phyloP scores from a whole-genome alignment of 2,797 vertebrate genomes.

The Petrocephalus schoutedeni region DNA sequence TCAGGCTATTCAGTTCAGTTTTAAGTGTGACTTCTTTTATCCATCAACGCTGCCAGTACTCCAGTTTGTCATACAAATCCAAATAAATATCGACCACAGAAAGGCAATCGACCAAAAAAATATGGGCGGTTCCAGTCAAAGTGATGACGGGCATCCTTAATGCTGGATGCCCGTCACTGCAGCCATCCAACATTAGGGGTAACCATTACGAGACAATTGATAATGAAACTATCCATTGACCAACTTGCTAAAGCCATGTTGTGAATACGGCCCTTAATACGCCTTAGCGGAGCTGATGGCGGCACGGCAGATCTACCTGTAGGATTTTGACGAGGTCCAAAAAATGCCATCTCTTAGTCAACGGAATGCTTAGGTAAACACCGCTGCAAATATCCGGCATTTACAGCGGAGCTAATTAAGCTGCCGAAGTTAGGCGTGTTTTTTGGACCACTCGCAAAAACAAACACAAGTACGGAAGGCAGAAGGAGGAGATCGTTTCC shows the following conservation, averaged over 20 bases:
- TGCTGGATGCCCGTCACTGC: too few species aligned
- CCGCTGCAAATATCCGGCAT: background rate
- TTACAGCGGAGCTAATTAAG: background rate
- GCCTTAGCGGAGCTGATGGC: background rate
- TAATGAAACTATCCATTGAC: background rate
- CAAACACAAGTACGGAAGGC: background rate
- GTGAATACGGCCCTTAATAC: background rate
- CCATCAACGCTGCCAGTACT: background rate
- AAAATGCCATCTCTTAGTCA: background rate
- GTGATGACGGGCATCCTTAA: too few species aligned
- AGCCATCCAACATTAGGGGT: background rate
- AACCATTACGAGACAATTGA: background rate
- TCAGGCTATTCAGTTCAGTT: background rate
- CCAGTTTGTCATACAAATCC: background rate
- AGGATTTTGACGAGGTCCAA: background rate
- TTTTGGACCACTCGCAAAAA: background rate
- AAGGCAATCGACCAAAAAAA: background rate
- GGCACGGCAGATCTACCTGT: background rate
- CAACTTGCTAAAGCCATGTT: background rate
- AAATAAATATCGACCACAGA: background rate
- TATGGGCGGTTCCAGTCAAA: background rate
- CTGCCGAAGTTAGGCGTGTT: background rate
- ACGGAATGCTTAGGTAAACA: slow-evolving; percentile 14
- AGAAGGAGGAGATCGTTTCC: background rate
- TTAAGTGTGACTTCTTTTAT: background rate